Evolutionary conservation across 1,140 invertebrate genomes (phyloP).

Genomic region (Pristionchus pacificus): DNA sequence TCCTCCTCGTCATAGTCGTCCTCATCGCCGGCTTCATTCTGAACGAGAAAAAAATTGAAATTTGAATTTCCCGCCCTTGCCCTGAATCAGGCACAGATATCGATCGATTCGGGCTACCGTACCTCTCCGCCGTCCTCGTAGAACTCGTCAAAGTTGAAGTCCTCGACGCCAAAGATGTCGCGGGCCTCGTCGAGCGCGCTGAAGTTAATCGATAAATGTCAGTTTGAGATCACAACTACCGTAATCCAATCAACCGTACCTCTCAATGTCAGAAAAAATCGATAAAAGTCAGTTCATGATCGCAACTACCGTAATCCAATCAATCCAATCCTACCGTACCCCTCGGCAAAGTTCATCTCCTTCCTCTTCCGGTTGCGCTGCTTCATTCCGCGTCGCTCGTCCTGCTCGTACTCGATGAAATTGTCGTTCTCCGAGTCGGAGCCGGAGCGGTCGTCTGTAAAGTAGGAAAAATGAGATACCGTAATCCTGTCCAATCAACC

Average conservation of each 20-base stretch:
- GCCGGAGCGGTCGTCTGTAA: slow-evolving; percentile 52
- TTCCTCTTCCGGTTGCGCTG: slow-evolving; percentile 78
- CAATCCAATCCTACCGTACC: too few species aligned
- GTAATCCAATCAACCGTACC: too few species aligned
- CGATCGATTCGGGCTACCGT: slow-evolving; percentile 60
- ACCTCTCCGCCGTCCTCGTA: slow-evolving; percentile 61
- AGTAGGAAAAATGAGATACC: too few species aligned
- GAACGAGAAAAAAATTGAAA: too few species aligned
- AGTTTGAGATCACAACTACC: too few species aligned
- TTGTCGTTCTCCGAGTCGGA: slow-evolving; percentile 67
- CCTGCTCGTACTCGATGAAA: slow-evolving; percentile 96
- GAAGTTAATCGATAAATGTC: slow-evolving; percentile 32
- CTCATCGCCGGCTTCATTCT: too few species aligned
- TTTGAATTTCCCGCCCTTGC: slow-evolving; percentile 9
- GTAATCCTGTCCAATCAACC: slow-evolving; percentile 41
- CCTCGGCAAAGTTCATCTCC: slow-evolving; percentile 76
- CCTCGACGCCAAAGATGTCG: slow-evolving; percentile 92
- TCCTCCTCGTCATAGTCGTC: neutral
- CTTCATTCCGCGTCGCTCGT: slow-evolving; percentile 83
- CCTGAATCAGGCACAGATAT: slow-evolving; percentile 70
- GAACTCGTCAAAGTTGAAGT: slow-evolving; percentile 96
- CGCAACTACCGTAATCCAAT: too few species aligned
- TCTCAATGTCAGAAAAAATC: slow-evolving; percentile 6
- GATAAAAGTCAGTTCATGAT: slow-evolving; percentile 41
- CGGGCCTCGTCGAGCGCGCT: slow-evolving; percentile 90